Base-by-base conservation (phyloP, 2,797 vertebrate genomes). In the Chrysocyon brachyurus region DNA sequence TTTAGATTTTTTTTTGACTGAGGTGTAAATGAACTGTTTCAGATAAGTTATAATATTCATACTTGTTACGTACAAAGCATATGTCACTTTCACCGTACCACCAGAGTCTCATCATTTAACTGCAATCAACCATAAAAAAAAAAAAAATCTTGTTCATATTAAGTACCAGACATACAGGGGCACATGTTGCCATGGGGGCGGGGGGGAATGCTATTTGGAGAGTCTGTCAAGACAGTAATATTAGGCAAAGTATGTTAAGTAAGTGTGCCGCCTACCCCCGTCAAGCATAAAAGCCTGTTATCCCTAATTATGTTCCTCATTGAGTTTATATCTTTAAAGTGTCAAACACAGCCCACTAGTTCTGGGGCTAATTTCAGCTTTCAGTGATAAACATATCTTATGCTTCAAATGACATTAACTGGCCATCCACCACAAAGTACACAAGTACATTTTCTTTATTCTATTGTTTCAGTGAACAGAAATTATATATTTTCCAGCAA, bases 291-390 rank as follows among this genome's bases (percentile, higher is more conserved):
- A 63, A 12, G 12, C 28, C 95, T 61, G 11, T 90, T 28, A 83
- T 87, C 84, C 36, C 59, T 77, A 97, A 95, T 93, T 59, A 56
- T 22, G 68, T 64, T 91, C 93, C 59, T 94, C 66, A 90, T 5
- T 52, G 77, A 49, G 5, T 61, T 95, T 96, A 92, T 11, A 49
- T 2, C 14, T 84, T 22, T 28, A 26, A 78, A 49, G 1, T 85
- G 61, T 96, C 94, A 95, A 95, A 96, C 12, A 63, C n/a, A 87
- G 33, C 17, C 61, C 22, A 12, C 64, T 66, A 52, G 87, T 96
- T 98, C 33, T 90, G 91, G 83, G 40, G 33, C 57, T 77, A 77
- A 93, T 97, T 97, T 84, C 56, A 92, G 31, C 57, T 97, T 97
- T 92, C 84, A 96, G 0, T 95, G 31, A 82, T 40, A 97, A 97